phyloP scores from a whole-genome alignment of 2,113 vertebrate species.

The Haemorhous mexicanus region DNA sequence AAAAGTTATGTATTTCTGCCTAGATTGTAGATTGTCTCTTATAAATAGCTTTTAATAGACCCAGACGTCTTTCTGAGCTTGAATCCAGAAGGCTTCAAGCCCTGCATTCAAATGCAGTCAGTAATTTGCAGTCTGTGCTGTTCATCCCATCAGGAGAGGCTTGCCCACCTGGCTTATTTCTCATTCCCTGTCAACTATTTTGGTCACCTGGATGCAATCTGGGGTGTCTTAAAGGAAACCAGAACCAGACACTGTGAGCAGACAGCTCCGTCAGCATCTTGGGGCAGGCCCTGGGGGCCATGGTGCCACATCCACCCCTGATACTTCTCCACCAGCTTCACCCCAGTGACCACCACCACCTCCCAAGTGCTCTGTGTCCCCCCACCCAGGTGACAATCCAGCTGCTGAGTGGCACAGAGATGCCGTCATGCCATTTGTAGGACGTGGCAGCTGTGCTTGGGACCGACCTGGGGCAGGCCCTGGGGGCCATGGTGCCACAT shows the following conservation, averaged over 20 bases:
- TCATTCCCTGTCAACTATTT: not conserved
- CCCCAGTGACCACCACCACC: too few species aligned
- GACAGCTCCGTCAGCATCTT: accelerated
- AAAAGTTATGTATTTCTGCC: not conserved
- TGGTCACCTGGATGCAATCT: not conserved
- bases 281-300: not conserved
- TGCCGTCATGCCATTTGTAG: constrained; percentile 18
- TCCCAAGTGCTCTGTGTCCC: too few species aligned
- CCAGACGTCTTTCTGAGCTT: not conserved
- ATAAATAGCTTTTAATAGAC: not conserved
- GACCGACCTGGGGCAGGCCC: too few species aligned
- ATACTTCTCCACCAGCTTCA: not conserved
- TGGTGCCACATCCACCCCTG: accelerated
- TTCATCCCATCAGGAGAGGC: not conserved
- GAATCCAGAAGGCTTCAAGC: not conserved
- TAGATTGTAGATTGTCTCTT: not conserved
- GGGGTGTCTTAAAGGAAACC: not conserved
- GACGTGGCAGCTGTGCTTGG: not conserved
- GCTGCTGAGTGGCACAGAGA: not conserved
- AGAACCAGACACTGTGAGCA: accelerated
- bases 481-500: not conserved
- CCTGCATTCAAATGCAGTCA: not conserved
- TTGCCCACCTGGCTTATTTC: not conserved
- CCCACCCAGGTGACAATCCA: too few species aligned
- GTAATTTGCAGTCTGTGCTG: not conserved